These are phyloP conservation scores for Hydra vulgaris DNA, from an alignment of 30 jellyfish, hydroid and myxozoan genomes.

Conservation along the genomic window DNA sequence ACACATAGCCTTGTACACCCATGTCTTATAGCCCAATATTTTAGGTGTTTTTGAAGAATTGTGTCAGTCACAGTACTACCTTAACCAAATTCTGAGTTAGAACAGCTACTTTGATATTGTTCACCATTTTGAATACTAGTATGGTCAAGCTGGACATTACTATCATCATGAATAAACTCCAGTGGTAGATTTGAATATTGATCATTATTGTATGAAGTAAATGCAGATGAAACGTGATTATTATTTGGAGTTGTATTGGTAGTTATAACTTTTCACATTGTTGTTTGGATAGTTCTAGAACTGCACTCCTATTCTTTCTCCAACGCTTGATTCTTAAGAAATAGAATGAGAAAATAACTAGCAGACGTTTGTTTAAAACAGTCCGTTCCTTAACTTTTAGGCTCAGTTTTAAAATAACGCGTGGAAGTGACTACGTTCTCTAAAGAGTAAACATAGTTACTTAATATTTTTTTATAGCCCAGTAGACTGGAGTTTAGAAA, in stretches of 20 bases:
- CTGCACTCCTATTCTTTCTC: neutral
- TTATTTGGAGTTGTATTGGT: neutral
- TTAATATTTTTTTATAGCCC: neutral
- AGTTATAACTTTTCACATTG: neutral
- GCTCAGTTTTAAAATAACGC: neutral
- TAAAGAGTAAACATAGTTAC: neutral
- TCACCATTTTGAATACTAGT: neutral
- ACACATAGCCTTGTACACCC: conserved; percentile 1
- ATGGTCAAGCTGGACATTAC: neutral
- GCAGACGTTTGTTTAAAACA: neutral
- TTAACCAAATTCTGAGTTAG: neutral
- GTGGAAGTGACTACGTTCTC: neutral
- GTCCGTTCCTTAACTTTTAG: neutral
- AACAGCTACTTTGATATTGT: neutral
- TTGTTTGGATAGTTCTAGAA: neutral
- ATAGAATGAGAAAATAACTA: neutral
- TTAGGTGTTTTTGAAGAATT: neutral
- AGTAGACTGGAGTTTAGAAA: neutral
- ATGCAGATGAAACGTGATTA: neutral
- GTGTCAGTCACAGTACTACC: neutral
- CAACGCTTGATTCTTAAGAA: neutral
- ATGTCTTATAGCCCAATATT: conserved; percentile 2
- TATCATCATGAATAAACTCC: neutral
- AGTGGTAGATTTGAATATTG: neutral
- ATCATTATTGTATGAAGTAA: neutral